phyloP scores from a whole-genome alignment of 2,113 vertebrate genomes.

The Chaetorhynchus papuensis region DNA sequence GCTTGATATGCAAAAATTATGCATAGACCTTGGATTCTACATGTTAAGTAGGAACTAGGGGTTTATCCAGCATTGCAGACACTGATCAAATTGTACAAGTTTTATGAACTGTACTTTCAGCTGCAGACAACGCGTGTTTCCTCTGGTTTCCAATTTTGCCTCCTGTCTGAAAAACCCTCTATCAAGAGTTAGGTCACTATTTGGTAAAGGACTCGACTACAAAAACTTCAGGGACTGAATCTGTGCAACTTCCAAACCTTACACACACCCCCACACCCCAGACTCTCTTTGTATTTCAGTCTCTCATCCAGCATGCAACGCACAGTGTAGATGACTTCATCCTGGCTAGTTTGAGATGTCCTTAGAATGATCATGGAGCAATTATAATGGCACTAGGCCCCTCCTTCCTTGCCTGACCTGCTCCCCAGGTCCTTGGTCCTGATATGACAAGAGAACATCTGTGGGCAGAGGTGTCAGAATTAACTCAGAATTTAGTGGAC shows the following conservation, averaged over 20 bases:
- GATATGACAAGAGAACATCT: not conserved
- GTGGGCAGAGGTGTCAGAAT: not conserved
- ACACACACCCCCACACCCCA: accelerated
- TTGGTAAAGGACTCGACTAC: not conserved
- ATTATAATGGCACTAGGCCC: not conserved
- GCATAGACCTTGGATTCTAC: not conserved
- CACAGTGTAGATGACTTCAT: not conserved
- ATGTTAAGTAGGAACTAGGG: not conserved
- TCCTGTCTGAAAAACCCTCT: not conserved
- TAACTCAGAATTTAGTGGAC: not conserved
- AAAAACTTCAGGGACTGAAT: not conserved
- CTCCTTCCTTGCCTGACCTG: not conserved
- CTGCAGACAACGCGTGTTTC: not conserved
- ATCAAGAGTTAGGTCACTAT: not conserved
- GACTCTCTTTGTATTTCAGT: not conserved
- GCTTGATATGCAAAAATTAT: not conserved
- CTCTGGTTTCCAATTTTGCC: not conserved
- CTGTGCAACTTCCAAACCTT: not conserved
- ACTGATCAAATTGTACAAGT: not conserved
- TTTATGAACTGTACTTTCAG: not conserved
- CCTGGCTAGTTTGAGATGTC: not conserved
- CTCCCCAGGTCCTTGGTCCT: not conserved
- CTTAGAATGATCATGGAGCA: not conserved
- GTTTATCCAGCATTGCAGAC: not conserved
- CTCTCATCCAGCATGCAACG: not conserved